Conservation (phyloP, 2,888 invertebrate genomes). For the Meloe dianella region DNA sequence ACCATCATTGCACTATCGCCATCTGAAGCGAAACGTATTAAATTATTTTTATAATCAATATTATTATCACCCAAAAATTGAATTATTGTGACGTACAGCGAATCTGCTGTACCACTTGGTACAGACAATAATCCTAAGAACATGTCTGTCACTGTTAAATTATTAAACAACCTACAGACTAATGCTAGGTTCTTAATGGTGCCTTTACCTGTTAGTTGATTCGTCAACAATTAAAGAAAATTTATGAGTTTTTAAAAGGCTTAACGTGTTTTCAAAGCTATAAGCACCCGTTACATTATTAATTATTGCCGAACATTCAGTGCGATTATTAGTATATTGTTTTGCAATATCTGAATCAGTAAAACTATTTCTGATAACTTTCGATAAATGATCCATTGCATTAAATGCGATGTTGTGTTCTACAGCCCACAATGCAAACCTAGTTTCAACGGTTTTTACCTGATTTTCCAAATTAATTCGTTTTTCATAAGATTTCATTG, state of each 20-base stretch:
- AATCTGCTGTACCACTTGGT: no score
- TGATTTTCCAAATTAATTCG: no score
- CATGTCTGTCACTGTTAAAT: slow-evolving; percentile 19
- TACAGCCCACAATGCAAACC: no score
- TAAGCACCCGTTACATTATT: slow-evolving; percentile 35
- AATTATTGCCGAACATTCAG: slow-evolving; percentile 37
- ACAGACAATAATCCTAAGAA: no score
- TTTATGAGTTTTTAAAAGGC: no score
- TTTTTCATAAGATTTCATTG: slow-evolving; percentile 21
- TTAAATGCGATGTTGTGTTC: no score
- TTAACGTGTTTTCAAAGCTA: slow-evolving; percentile 31
- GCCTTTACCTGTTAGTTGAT: slow-evolving; percentile 39
- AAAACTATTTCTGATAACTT: no score
- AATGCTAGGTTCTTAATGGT: slow-evolving; percentile 41
- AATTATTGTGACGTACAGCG: slow-evolving; percentile 37
- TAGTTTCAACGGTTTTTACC: no score
- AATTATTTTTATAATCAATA: slow-evolving; percentile 45
- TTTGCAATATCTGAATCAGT: no score
- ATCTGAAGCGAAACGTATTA: slow-evolving; percentile 53
- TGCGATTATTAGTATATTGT: no score
- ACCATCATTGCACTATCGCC: slow-evolving; percentile 54
- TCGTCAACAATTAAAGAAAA: slow-evolving; percentile 42
- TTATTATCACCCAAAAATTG: slow-evolving; percentile 35
- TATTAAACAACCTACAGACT: slow-evolving; percentile 34
- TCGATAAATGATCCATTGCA: no score